phyloP scores from a whole-genome alignment of 2,888 invertebrate genomes.

The Tortricodes alternella region DNA sequence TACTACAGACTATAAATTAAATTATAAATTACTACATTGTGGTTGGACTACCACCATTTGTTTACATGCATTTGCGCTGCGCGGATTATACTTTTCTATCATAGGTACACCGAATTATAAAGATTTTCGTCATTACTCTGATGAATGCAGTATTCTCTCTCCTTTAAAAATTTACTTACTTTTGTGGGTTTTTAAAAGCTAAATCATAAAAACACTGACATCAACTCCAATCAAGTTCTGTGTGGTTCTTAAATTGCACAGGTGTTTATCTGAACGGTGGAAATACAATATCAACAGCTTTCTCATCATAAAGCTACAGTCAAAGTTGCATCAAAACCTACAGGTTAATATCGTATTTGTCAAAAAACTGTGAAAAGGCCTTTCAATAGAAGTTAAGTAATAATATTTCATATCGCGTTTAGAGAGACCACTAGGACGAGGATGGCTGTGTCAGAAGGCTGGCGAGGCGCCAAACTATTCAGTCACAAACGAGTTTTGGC shows the following conservation, averaged over 20 bases:
- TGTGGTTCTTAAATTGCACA: no score
- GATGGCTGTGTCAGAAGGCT: constrained; percentile 52
- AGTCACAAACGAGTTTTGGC: constrained; percentile 54
- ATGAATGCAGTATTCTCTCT: no score
- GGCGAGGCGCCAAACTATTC: constrained; percentile 63
- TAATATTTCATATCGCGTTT: constrained; percentile 44
- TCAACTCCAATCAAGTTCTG: no score
- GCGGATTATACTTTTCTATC: neutral
- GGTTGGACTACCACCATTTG: constrained; percentile 16
- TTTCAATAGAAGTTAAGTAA: constrained; percentile 33
- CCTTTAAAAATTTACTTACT: no score
- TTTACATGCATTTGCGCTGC: constrained; percentile 11
- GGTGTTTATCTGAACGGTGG: no score
- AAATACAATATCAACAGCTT: neutral
- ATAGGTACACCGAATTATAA: neutral
- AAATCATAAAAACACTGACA: no score
- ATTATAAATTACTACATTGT: constrained; percentile 26
- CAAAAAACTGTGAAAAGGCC: constrained; percentile 27
- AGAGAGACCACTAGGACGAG: constrained; percentile 49
- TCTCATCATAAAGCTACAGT: neutral
- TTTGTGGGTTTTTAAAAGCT: no score
- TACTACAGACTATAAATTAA: no score
- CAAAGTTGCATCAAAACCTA: constrained; percentile 6
- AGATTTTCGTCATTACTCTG: no score
- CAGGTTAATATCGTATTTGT: constrained; percentile 10